Evolutionary conservation across 1,140 invertebrate species (phyloP), one percentile per base, ranked within the genome.

Genomic region (Agrypnia vestita): DNA sequence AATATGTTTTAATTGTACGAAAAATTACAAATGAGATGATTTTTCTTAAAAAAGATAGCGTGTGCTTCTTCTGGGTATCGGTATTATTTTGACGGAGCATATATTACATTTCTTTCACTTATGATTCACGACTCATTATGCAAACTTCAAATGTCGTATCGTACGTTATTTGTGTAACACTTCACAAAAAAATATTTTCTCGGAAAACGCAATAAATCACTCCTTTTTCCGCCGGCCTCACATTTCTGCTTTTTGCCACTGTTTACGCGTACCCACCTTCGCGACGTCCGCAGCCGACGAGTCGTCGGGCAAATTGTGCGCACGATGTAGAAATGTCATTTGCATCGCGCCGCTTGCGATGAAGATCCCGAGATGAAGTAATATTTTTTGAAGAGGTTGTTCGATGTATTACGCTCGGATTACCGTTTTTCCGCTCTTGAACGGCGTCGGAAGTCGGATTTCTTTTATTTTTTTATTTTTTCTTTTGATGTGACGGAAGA

Each of bases 401-500:
- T 35, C 6, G 25, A 35, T 35, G 25, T 35, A 35, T 35, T 35
- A 35, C 25, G 25, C 25, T 35, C 25, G 25, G 25, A 35, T 35
- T 35, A 13, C n/a, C 17, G 64, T 69, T 17, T 69, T 69, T 19
- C 44, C 44, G 43, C n/a, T 12, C 49, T 51, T 15, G 11, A 51
- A 15, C 49, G 49, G 13, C 64, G 15, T 69, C 64, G 64, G 44
- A 69, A 69, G 64, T 69, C 64, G 13, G 64, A 49, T 69, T 69
- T 69, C 15, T 69, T 47, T 49, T 69, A 35, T 35, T 25, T 64
- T 25, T 35, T 62, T 62, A 35, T 62, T 62, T 46, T 69, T 69
- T 69, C 64, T 49, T 69, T 69, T 69, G 64, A 69, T 69, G 64
- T 69, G 64, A 49, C 64, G 44, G 44, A 17, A 46, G 64, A 69